Percentiles rank a stretch among this genome's conserved stretches.
Conservation (phyloP, 2,797 vertebrate genomes). For the Todus mexicanus region DNA sequence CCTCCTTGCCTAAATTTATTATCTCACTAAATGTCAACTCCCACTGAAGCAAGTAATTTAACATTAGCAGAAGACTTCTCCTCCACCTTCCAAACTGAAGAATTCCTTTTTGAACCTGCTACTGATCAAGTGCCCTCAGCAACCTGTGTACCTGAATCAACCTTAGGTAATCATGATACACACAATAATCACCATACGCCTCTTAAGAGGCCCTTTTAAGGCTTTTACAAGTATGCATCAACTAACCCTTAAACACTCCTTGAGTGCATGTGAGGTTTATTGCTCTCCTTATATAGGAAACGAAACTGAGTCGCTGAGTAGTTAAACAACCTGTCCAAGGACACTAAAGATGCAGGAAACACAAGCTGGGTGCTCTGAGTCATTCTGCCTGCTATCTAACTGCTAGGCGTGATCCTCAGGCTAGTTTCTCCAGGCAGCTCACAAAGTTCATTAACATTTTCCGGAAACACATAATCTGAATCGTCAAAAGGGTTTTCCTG, state of each 20-base stretch:
- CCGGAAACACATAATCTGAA: background rate
- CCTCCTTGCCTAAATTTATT: slow-evolving; percentile 5
- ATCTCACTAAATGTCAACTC: background rate
- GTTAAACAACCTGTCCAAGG: slow-evolving; percentile 21
- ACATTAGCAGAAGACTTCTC: background rate
- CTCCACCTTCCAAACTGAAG: background rate
- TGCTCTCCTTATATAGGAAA: slow-evolving; percentile 6
- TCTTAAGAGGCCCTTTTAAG: background rate
- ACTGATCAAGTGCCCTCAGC: background rate
- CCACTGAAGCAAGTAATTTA: slow-evolving; percentile 1
- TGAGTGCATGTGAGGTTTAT: background rate
- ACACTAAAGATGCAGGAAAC: background rate
- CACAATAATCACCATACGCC: background rate
- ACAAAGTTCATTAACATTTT: slow-evolving; percentile 9
- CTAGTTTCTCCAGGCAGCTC: background rate
- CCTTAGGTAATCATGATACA: background rate
- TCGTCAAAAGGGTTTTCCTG: slow-evolving; percentile 12
- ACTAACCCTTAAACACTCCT: background rate
- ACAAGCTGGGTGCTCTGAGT: background rate
- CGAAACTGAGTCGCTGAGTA: background rate
- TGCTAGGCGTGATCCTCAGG: background rate
- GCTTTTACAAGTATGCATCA: background rate
- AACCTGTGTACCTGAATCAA: background rate
- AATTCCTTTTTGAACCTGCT: background rate
- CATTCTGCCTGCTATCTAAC: slow-evolving; percentile 3